Evolutionary conservation across 2,113 vertebrate genomes (phyloP).

Genomic region (Melanerpes formicivorus): DNA sequence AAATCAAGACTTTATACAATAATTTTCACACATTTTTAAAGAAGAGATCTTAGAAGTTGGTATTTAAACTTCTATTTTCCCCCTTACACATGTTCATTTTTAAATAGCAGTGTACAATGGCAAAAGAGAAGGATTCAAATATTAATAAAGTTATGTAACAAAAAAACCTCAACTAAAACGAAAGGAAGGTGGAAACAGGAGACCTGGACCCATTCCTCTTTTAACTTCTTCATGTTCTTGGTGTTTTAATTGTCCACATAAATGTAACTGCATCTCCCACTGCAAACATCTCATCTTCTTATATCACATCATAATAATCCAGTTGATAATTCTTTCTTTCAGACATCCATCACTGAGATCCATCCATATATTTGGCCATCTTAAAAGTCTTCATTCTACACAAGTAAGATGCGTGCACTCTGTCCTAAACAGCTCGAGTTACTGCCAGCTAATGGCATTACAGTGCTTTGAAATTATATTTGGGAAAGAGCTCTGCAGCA

Average conservation of each 20-base stretch:
- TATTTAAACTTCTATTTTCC: not conserved
- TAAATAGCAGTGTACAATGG: not conserved
- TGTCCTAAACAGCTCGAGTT: not conserved
- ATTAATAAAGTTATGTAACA: not conserved
- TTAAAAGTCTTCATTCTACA: not conserved
- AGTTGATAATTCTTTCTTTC: conserved; percentile 58
- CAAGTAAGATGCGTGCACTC: not conserved
- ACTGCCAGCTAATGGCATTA: not conserved
- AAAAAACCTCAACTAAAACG: not conserved
- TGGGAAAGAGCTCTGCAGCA: not conserved
- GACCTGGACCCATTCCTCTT: not conserved
- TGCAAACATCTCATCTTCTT: conserved; percentile 64
- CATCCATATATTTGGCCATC: conserved; percentile 24
- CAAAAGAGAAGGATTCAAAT: not conserved
- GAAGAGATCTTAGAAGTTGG: not conserved
- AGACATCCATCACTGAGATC: conserved; percentile 37
- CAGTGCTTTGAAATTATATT: not conserved
- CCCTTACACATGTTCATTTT: not conserved
- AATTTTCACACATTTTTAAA: not conserved
- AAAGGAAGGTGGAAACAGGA: conserved; percentile 16
- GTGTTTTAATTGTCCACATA: conserved; percentile 61
- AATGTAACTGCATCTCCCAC: conserved; percentile 34
- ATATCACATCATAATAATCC: conserved; percentile 58
- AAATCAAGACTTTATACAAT: not conserved
- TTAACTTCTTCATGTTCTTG: conserved; percentile 33